phyloP scores from a whole-genome alignment of 1,140 invertebrate genomes.

The Drosophila saltans region DNA sequence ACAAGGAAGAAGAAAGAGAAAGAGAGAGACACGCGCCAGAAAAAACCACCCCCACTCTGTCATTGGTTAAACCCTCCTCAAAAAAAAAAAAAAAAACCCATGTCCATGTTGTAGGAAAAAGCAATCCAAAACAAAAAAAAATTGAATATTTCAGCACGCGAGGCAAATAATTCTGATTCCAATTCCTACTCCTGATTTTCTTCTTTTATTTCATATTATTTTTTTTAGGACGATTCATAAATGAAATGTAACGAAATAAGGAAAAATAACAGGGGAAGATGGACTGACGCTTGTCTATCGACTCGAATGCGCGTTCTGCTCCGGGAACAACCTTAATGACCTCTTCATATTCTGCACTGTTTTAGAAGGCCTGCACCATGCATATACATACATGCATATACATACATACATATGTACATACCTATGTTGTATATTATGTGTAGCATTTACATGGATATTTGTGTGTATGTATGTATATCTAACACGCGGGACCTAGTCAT shows the following conservation, averaged over 20 bases:
- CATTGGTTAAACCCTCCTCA: conserved; percentile 64
- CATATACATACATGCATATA: background rate
- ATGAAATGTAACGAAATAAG: conserved; percentile 60
- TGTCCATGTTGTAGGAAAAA: conserved; percentile 51
- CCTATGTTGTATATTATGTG: too few species aligned
- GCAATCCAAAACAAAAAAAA: conserved; percentile 63
- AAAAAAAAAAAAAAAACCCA: conserved; percentile 2
- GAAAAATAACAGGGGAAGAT: background rate
- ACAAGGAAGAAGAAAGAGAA: conserved; percentile 61
- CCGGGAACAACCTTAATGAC: conserved; percentile 67
- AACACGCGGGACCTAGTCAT: conserved; percentile 67
- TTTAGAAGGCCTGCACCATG: conserved; percentile 40
- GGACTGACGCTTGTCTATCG: conserved; percentile 36
- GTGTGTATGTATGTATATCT: conserved; percentile 2
- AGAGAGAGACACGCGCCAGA: conserved; percentile 42
- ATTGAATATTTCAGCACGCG: conserved; percentile 70
- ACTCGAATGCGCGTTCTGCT: conserved; percentile 28
- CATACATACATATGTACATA: conserved; percentile 3
- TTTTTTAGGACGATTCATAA: conserved; percentile 69
- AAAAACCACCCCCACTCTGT: conserved; percentile 63
- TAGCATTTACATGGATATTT: too few species aligned
- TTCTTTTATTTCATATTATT: conserved; percentile 32
- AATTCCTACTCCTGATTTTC: conserved; percentile 30
- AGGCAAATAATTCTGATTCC: conserved; percentile 30
- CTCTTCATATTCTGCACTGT: conserved; percentile 46